Evolutionary conservation across 2,797 vertebrate genomes (phyloP).

Genomic region (Rhinogobio ventralis): DNA sequence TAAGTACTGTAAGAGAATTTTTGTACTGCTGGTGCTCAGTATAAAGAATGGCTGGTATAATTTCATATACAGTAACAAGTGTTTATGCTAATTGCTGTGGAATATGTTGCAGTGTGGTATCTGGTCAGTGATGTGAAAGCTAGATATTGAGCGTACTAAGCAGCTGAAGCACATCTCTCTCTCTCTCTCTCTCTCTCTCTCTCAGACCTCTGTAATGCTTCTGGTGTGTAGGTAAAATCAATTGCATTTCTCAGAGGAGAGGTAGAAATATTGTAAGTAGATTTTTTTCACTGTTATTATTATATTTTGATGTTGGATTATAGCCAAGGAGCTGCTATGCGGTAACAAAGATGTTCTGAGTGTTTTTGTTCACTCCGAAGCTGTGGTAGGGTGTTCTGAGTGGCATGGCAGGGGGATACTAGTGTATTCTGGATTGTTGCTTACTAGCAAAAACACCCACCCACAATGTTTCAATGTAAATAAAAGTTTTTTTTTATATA

Average conservation of each 20-base stretch:
- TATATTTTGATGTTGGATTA: not conserved
- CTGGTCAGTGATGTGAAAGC: constrained; percentile 23
- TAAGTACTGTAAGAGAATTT: not conserved
- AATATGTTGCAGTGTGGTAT: constrained; percentile 36
- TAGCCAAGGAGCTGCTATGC: not conserved
- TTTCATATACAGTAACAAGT: constrained; percentile 16
- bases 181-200: not conserved
- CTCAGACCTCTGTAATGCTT: constrained; percentile 56
- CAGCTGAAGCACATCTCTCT: constrained; percentile 10
- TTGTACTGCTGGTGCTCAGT: constrained; percentile 9
- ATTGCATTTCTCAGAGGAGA: constrained; percentile 41
- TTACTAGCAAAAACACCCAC: not conserved
- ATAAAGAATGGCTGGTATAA: not conserved
- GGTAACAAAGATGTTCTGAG: not conserved
- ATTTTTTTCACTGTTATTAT: not conserved
- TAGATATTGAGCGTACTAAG: not conserved
- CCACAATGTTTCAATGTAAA: not conserved
- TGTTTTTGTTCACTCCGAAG: not conserved
- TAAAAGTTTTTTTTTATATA: not conserved
- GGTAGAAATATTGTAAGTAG: not conserved
- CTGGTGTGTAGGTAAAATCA: constrained; percentile 46
- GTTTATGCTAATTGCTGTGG: constrained; percentile 31
- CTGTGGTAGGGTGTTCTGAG: not conserved
- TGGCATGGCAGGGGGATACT: not conserved
- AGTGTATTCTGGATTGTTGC: not conserved